These are phyloP conservation scores for Torymus aiolomorphi DNA, from an alignment of 2,888 invertebrate species.

Conservation along the genomic window DNA sequence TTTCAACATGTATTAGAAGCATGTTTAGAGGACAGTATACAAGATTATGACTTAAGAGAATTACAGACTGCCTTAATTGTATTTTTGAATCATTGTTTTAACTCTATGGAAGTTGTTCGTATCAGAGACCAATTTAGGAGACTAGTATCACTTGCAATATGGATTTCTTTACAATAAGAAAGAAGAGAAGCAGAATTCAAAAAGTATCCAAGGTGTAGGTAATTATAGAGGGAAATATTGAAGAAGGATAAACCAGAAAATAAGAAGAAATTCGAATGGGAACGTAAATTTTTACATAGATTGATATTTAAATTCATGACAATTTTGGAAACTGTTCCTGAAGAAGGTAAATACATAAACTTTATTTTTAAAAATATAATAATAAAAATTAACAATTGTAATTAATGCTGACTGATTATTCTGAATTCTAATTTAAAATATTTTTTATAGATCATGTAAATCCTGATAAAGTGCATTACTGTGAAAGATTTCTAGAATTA, in stretches of 20 bases:
- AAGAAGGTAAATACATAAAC: slow-evolving; percentile 78
- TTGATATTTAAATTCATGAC: slow-evolving; percentile 92
- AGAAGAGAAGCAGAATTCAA: slow-evolving; percentile 91
- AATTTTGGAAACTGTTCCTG: slow-evolving; percentile 85
- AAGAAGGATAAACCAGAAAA: slow-evolving; percentile 88
- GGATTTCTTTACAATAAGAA: slow-evolving; percentile 90
- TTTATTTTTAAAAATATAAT: slow-evolving; percentile 11
- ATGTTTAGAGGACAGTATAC: slow-evolving; percentile 81
- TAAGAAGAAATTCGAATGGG: slow-evolving; percentile 86
- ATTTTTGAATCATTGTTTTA: slow-evolving; percentile 97
- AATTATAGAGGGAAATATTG: slow-evolving; percentile 92
- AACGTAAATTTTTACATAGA: slow-evolving; percentile 88
- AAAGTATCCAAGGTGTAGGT: slow-evolving; percentile 91
- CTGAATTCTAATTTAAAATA: too few relatives aligned
- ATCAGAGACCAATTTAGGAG: slow-evolving; percentile 94
- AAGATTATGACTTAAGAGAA: slow-evolving; percentile 79
- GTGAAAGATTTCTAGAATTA: slow-evolving; percentile 96
- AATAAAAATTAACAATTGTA: not conserved
- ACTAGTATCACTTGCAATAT: slow-evolving; percentile 96
- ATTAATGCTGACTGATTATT: not conserved
- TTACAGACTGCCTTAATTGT: slow-evolving; percentile 92
- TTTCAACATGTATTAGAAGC: slow-evolving; percentile 88
- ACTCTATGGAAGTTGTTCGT: slow-evolving; percentile 96
- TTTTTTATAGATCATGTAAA: slow-evolving; percentile 68
- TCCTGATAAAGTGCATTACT: slow-evolving; percentile 83